A percentile compares a stretch with the other conserved stretches of the same genome.
These are phyloP conservation scores for Philaethria dido DNA, from an alignment of 2,888 invertebrate genomes.

Conservation along the genomic window DNA sequence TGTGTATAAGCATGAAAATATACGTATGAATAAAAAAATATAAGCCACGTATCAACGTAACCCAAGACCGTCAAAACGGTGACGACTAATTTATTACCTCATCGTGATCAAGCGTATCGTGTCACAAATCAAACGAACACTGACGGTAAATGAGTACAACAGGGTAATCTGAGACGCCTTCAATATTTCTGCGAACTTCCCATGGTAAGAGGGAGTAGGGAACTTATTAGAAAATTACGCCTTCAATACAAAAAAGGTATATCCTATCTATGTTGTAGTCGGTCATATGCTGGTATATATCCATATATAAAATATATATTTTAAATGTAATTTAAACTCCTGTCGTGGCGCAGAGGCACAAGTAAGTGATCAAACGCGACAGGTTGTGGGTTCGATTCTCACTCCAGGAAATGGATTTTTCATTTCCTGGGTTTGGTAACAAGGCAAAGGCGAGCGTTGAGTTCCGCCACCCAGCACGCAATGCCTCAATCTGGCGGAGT, in stretches of 20 bases:
- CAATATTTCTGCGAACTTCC: conserved; percentile 54
- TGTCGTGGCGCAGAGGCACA: no score
- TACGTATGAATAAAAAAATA: conserved; percentile 1
- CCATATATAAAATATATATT: no score
- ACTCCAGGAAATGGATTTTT: no score
- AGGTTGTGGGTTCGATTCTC: no score
- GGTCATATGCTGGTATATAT: no score
- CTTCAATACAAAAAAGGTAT: background rate
- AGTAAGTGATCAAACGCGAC: no score
- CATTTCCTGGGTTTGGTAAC: no score
- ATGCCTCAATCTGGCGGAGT: no score
- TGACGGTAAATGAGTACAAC: conserved; percentile 71
- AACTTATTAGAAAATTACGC: conserved; percentile 7
- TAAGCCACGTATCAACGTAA: conserved; percentile 20
- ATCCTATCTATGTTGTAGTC: no score
- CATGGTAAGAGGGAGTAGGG: background rate
- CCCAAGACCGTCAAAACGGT: conserved; percentile 28
- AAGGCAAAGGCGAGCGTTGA: no score
- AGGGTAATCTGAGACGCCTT: conserved; percentile 65
- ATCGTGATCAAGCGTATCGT: conserved; percentile 57
- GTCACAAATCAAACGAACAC: conserved; percentile 68
- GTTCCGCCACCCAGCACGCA: no score
- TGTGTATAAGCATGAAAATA: background rate
- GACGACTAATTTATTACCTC: conserved; percentile 61
- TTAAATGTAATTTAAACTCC: no score